Percentiles rank a stretch among this genome's conserved stretches.
Conservation (phyloP, 2,888 invertebrate genomes). For the Protodeltote pygarga region DNA sequence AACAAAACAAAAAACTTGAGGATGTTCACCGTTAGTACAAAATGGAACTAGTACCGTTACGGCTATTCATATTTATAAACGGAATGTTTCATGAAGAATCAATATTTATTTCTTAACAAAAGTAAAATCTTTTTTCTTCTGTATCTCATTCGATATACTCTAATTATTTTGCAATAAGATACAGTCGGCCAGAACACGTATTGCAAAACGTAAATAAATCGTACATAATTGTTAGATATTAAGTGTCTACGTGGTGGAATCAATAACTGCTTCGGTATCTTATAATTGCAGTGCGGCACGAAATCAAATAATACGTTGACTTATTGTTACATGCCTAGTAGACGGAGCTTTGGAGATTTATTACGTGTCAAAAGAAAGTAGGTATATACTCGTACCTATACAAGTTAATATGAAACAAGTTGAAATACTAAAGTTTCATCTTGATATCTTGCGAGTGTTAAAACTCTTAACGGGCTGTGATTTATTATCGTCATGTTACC, state of each 20-base stretch:
- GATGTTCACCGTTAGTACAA: too few species aligned
- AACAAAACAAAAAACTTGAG: too few species aligned
- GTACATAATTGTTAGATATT: slow-evolving; percentile 10
- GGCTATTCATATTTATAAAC: slow-evolving; percentile 3
- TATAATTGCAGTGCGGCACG: slow-evolving; percentile 25
- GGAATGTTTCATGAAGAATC: slow-evolving; percentile 5
- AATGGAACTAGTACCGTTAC: too few species aligned
- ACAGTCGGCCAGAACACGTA: slow-evolving; percentile 9
- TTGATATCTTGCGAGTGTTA: too few species aligned
- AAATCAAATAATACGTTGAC: slow-evolving; percentile 12
- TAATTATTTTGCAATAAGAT: slow-evolving; percentile 34
- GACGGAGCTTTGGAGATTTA: slow-evolving; percentile 10
- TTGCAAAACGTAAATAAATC: slow-evolving; percentile 31
- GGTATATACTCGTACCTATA: too few species aligned
- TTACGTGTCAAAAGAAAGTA: slow-evolving; percentile 4
- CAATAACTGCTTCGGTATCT: slow-evolving; percentile 5
- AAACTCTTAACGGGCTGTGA: too few species aligned
- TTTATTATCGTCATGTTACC: too few species aligned
- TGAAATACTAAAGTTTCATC: too few species aligned
- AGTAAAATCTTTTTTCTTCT: slow-evolving; percentile 27
- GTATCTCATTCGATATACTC: slow-evolving; percentile 33
- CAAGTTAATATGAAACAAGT: too few species aligned
- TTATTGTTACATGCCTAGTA: slow-evolving; percentile 3
- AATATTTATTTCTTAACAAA: slow-evolving; percentile 20
- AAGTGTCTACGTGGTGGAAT: slow-evolving; percentile 13